phyloP scores from a whole-genome alignment of 2,797 vertebrate species.

The Lacerta bilineata region DNA sequence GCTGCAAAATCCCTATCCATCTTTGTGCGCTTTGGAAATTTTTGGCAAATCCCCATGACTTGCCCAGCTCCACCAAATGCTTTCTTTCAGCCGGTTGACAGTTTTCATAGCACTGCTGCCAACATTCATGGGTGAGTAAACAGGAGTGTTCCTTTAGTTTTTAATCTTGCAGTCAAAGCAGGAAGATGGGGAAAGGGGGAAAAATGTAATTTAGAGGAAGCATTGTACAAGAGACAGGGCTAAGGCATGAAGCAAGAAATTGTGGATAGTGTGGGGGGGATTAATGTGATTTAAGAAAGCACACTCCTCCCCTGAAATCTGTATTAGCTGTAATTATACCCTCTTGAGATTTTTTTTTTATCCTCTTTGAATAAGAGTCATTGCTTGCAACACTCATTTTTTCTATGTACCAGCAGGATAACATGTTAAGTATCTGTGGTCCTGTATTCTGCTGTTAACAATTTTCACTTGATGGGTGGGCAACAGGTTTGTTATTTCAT shows the following conservation, averaged over 20 bases:
- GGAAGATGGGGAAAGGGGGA: not conserved
- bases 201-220: not conserved
- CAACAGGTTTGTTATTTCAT: not conserved
- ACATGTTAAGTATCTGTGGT: not conserved
- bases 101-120: constrained; percentile 20
- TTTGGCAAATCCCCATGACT: not conserved
- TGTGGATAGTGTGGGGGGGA: not conserved
- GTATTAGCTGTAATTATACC: constrained; percentile 24
- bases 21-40: not conserved
- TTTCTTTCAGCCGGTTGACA: constrained; percentile 1
- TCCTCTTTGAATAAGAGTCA: not conserved
- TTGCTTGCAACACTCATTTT: constrained; percentile 23
- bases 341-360: not conserved
- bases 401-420: not conserved
- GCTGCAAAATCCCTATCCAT: not conserved
- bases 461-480: constrained; percentile 19
- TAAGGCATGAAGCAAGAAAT: not conserved
- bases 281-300: constrained; percentile 10
- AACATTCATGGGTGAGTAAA: constrained; percentile 20
- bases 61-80: not conserved
- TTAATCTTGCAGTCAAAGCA: constrained; percentile 11
- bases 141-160: constrained; percentile 5
- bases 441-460: not conserved
- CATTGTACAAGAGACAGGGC: not conserved
- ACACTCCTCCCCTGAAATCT: constrained; percentile 23